A percentile compares a stretch with the other conserved stretches of the same genome.
Evolutionary conservation across 1,140 invertebrate species (phyloP).

Genomic region (Atopsyche davidsoni): DNA sequence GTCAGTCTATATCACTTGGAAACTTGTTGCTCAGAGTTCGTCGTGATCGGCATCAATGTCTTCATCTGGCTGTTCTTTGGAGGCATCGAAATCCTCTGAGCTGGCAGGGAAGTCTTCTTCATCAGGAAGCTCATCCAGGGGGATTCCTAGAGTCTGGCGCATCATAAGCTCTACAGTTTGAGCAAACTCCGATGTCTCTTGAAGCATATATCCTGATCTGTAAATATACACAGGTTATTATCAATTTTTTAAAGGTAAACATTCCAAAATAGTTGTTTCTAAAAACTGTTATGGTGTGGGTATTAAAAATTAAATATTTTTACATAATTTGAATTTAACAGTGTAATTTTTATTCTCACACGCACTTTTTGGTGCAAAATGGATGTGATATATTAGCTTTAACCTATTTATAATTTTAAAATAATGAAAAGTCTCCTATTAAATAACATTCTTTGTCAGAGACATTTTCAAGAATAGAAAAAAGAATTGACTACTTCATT

Average conservation of each 20-base stretch:
- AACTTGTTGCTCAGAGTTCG: slow-evolving; percentile 26
- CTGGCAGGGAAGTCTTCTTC: slow-evolving; percentile 49
- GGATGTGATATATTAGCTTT: no score
- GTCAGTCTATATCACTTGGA: slow-evolving; percentile 22
- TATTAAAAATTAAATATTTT: no score
- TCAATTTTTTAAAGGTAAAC: no score
- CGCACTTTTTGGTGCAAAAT: background rate
- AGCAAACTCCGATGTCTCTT: slow-evolving; percentile 82
- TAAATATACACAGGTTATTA: slow-evolving; percentile 1
- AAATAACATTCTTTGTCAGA: no score
- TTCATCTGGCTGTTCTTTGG: slow-evolving; percentile 36
- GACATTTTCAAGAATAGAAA: no score
- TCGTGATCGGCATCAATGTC: slow-evolving; percentile 43
- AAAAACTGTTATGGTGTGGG: no score
- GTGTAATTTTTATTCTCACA: background rate
- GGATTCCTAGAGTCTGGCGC: slow-evolving; percentile 73
- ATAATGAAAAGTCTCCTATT: no score
- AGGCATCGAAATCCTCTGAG: slow-evolving; percentile 32
- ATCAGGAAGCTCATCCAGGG: slow-evolving; percentile 64
- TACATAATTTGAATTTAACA: background rate
- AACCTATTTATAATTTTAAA: no score
- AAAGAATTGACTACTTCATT: no score
- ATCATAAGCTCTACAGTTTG: slow-evolving; percentile 83
- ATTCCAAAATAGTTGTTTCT: no score
- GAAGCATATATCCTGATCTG: slow-evolving; percentile 79